These are phyloP conservation scores for Lepas anatifera DNA, from an alignment of 2,888 invertebrate species.

Conservation along the genomic window DNA sequence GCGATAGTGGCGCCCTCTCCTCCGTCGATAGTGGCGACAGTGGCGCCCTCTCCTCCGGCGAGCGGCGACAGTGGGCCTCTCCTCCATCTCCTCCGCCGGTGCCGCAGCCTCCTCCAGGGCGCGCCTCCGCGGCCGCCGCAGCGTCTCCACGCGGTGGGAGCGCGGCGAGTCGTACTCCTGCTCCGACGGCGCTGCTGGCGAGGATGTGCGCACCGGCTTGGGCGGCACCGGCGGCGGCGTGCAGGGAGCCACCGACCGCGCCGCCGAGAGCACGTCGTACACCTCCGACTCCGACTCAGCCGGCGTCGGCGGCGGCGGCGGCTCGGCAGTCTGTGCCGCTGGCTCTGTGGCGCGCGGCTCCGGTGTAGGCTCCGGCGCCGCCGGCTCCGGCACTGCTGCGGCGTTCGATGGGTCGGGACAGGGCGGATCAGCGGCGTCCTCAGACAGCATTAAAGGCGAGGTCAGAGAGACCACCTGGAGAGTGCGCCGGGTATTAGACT, in stretches of 20 bases:
- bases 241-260: background rate
- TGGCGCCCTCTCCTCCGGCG: too few relatives aligned
- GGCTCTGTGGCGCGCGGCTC: background rate
- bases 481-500: background rate
- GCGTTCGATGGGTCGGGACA: too few relatives aligned
- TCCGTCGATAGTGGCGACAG: too few relatives aligned
- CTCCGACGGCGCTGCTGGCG: background rate
- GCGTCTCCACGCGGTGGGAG: background rate
- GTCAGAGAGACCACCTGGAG: background rate
- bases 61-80: too few relatives aligned
- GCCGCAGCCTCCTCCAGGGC: too few relatives aligned
- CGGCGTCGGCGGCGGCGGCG: background rate
- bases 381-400: too few relatives aligned
- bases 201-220: background rate
- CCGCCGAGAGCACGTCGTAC: background rate
- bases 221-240: background rate
- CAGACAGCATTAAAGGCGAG: background rate
- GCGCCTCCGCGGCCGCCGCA: too few relatives aligned
- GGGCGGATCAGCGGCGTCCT: too few relatives aligned
- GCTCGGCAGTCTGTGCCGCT: constrained; percentile 33
- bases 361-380: too few relatives aligned
- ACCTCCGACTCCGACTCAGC: background rate
- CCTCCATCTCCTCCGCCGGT: too few relatives aligned
- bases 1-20: background rate
- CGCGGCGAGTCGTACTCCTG: background rate